A percentile compares a stretch with the other conserved stretches of the same genome.
These are phyloP conservation scores for Elachura formosa DNA, from an alignment of 2,113 vertebrate species.

Conservation along the genomic window DNA sequence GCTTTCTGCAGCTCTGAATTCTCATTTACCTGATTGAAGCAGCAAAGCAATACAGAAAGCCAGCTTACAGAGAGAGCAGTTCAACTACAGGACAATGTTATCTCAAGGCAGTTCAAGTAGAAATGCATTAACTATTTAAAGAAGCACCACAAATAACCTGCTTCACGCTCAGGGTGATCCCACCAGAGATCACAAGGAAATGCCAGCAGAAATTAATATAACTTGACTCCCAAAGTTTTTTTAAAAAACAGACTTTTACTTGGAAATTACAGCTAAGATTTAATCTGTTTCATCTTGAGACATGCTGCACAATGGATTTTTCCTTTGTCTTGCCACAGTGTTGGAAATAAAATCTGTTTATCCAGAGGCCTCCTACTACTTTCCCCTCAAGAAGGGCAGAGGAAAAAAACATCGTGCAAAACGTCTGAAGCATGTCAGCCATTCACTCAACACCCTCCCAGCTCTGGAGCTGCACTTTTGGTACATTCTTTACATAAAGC, in stretches of 20 bases:
- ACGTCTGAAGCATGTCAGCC: background rate
- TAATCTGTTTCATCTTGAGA: background rate
- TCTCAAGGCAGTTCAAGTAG: conserved; percentile 15
- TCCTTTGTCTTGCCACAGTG: background rate
- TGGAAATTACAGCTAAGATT: background rate
- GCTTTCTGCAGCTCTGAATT: background rate
- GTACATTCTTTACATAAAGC: background rate
- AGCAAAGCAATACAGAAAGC: background rate
- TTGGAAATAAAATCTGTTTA: conserved; percentile 5
- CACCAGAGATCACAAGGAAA: background rate
- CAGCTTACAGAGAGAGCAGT: background rate
- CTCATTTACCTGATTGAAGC: conserved; percentile 18
- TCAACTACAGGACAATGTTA: background rate
- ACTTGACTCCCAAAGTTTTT: background rate
- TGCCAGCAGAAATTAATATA: background rate
- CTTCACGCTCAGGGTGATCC: background rate
- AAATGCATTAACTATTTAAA: conserved; percentile 24
- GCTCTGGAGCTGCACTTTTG: background rate
- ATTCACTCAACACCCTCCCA: background rate
- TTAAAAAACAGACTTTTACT: background rate
- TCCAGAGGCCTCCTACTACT: background rate
- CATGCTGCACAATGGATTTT: background rate
- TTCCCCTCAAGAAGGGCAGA: background rate
- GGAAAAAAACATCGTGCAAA: conserved; percentile 6
- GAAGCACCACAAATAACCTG: background rate